Evolutionary conservation across 2,113 vertebrate genomes (phyloP), one percentile per base, ranked within the genome.

Genomic region (Neodon shergylaensis): DNA sequence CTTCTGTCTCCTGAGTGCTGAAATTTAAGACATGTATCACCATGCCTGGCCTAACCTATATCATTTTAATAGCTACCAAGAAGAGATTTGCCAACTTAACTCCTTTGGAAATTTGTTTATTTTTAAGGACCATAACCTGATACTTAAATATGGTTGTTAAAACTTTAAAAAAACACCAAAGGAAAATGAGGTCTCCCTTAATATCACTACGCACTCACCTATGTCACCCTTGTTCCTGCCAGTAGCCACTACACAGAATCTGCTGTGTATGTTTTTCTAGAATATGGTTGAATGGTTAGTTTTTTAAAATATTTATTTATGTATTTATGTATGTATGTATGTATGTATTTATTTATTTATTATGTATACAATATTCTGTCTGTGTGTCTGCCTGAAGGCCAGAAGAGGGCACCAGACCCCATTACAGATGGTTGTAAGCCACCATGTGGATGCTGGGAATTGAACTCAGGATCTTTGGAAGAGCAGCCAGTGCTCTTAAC

Each of bases 31-130:
- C 52, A 58, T 24, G 10, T 21, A 54, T 49, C 33, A 81, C 5
- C 52, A 58, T 58, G 49, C 33, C 52, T 81, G 78, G 10, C 33
- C 49, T 54, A 79, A 79, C 17, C 31, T 7, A 49, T 73, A 81
- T 42, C 21, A 72, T 88, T 88, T 95, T 88, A 72, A 88, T 66
- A 92, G 47, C 47, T 94, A 42, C 47, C 47, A 97, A 91, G n/a
- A 95, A 90, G 89, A 92, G 90, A 91, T 79, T 14, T 21, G 87
- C 28, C 16, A 90, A 94, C 72, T 52, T 83, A n/a, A 90, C 76
- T 79, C 31, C 79, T 95, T 84, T 92, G 72, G 16, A 92, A 94
- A 31, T 70, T 47, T 52, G 52, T 36, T 95, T 82, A 88, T 91
- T 88, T 93, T 92, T 72, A 88, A 74, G 91, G 26, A 79, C 88